These are phyloP conservation scores for Heterodera filipjevi DNA, from an alignment of 2,888 invertebrate species.

Conservation along the genomic window DNA sequence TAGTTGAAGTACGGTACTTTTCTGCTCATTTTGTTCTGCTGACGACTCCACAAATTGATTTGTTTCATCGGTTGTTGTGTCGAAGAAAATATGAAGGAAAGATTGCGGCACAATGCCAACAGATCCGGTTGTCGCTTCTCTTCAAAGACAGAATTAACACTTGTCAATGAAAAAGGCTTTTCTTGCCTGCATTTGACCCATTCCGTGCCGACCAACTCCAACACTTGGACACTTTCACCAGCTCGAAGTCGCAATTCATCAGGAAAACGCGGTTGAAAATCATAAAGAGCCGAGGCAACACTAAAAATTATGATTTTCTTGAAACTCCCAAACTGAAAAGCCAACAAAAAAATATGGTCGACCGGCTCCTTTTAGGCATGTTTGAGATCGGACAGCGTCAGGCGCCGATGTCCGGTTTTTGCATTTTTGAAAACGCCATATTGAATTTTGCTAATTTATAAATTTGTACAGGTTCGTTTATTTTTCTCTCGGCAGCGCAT, in stretches of 20 bases:
- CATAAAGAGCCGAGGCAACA: constrained; percentile 54
- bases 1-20: too few relatives aligned
- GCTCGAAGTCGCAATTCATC: constrained; percentile 53
- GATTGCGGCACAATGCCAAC: constrained; percentile 54
- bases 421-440: too few relatives aligned
- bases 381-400: not conserved
- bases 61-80: constrained; percentile 27
- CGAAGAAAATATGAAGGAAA: constrained; percentile 57
- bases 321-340: too few relatives aligned
- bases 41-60: not conserved
- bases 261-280: constrained; percentile 50
- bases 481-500: too few relatives aligned
- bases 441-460: too few relatives aligned
- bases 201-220: constrained; percentile 52
- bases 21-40: not conserved
- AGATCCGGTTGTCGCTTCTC: constrained; percentile 50
- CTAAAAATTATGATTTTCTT: constrained; percentile 26
- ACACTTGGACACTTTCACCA: constrained; percentile 53
- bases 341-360: too few relatives aligned
- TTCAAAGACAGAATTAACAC: not conserved
- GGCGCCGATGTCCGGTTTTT: too few relatives aligned
- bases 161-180: not conserved
- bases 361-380: not conserved
- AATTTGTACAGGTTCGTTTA: too few relatives aligned
- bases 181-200: constrained; percentile 57